A percentile compares a stretch with the other conserved stretches of the same genome.
Evolutionary conservation across 2,888 invertebrate species (phyloP).

Genomic region (Drosophila antonietae): DNA sequence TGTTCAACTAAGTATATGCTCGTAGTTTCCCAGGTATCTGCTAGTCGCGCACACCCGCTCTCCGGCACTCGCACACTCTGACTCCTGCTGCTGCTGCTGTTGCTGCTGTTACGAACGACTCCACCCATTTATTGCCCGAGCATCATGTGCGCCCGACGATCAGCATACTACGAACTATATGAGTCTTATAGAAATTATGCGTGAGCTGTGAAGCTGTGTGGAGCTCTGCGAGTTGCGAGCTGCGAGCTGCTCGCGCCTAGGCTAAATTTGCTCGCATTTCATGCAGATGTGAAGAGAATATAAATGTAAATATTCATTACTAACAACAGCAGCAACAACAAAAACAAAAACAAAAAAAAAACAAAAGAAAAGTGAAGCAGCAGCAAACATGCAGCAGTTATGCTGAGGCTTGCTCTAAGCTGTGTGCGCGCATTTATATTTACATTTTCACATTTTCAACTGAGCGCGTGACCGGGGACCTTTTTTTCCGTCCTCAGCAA

Average conservation of each 20-base stretch:
- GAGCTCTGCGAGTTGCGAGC: not conserved
- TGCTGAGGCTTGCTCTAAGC: slow-evolving; percentile 26
- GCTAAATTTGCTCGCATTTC: slow-evolving; percentile 6
- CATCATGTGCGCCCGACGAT: not conserved
- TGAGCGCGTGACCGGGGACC: slow-evolving; percentile 72
- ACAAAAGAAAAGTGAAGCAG: not conserved
- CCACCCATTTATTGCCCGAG: slow-evolving; percentile 11
- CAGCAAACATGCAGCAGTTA: slow-evolving; percentile 6
- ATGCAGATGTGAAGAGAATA: slow-evolving; percentile 13
- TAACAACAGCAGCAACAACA: slow-evolving; percentile 1
- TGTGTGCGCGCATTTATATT: slow-evolving; percentile 30
- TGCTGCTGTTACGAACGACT: not conserved
- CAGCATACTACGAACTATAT: slow-evolving; percentile 6
- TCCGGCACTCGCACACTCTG: not conserved
- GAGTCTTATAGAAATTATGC: slow-evolving; percentile 50
- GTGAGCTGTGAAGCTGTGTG: slow-evolving; percentile 14
- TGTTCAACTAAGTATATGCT: not conserved
- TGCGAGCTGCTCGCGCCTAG: slow-evolving; percentile 8
- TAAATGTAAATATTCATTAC: slow-evolving; percentile 34
- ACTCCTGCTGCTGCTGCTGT: not conserved
- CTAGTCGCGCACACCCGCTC: not conserved
- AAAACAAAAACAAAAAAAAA: not conserved
- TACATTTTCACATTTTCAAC: slow-evolving; percentile 53
- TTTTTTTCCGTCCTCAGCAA: slow-evolving; percentile 32
- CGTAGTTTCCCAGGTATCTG: not conserved